Evolutionary conservation across 2,113 vertebrate genomes (phyloP), one percentile per base, ranked within the genome.

Genomic region (Spermophilus dauricus): DNA sequence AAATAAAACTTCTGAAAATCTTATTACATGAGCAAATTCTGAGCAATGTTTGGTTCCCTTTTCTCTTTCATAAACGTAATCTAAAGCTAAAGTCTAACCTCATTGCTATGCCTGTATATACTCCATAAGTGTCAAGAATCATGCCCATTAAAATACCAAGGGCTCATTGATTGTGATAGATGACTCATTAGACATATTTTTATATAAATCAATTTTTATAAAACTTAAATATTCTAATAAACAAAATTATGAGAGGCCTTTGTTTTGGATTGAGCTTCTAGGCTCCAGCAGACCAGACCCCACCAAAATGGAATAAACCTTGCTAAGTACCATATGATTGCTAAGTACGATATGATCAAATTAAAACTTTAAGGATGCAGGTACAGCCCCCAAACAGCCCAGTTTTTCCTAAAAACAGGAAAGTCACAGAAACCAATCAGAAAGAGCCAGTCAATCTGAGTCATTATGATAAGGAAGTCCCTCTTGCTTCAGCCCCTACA

Each of bases 51-150:
- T 72, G 20, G 7, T 63, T 63, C 1, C 42, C 7, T 72, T 88
- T 90, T 70, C 81, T 86, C 28, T 80, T 63, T 37, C 37, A 34
- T 84, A 80, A 90, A 96, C 39, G 28, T 56, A 81, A 94, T 67
- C 16, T 22, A 69, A 78, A 89, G 45, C 56, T 91, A 4, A 65
- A 83, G 22, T 37, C 37, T 88, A 84, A 88, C 28, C 63, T 73
- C 53, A 75, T 4, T 53, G 37, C 42, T n/a, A n/a, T 58, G 58
- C 32, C 32, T 86, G 13, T 26, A 18, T 61, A n/a, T 0, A 65
- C 20, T 45, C 63, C 53, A 32, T 18, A 58, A 18, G 37, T 86
- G 45, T 84, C 69, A 85, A 65, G 34, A 91, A 91, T 92, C 63
- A 39, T 22, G 17, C 87, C 45, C 56, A 24, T 90, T 87, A 80